Evolutionary conservation across 2,888 invertebrate species (phyloP).

Genomic region (Melipona beecheii): DNA sequence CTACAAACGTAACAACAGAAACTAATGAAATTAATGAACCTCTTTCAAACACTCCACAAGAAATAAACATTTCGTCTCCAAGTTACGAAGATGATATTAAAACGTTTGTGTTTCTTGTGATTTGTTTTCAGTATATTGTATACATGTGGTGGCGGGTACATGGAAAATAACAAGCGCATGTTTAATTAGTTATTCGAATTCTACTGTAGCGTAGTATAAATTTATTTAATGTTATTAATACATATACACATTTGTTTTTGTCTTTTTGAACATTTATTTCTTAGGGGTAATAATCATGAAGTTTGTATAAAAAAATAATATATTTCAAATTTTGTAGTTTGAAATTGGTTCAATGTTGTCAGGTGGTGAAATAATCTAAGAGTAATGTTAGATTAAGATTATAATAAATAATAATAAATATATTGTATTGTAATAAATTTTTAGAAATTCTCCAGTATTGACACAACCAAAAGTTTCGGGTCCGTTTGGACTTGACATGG

Average conservation of each 20-base stretch:
- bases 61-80: conserved; percentile 32
- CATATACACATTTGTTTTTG: neutral
- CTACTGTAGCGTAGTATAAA: neutral
- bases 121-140: conserved; percentile 41
- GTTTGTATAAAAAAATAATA: neutral
- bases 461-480: conserved; percentile 85
- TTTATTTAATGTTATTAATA: neutral
- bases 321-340: neutral
- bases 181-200: conserved; percentile 2
- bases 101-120: conserved; percentile 72
- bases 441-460: conserved; percentile 64
- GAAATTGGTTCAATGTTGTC: neutral
- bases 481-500: conserved; percentile 91
- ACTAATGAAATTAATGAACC: conserved; percentile 23
- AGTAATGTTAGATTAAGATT: conserved; percentile 7
- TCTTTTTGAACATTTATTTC: neutral
- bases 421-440: conserved; percentile 2
- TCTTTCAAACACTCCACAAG: conserved; percentile 37
- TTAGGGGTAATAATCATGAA: neutral
- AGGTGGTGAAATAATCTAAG: neutral
- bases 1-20: conserved; percentile 32
- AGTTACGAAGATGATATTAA: conserved; percentile 65
- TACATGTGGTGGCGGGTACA: conserved; percentile 61
- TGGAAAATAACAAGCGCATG: conserved; percentile 3
- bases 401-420: conserved; percentile 2